Base-by-base conservation (phyloP, 2,888 invertebrate species). In the Lymantria dispar region DNA sequence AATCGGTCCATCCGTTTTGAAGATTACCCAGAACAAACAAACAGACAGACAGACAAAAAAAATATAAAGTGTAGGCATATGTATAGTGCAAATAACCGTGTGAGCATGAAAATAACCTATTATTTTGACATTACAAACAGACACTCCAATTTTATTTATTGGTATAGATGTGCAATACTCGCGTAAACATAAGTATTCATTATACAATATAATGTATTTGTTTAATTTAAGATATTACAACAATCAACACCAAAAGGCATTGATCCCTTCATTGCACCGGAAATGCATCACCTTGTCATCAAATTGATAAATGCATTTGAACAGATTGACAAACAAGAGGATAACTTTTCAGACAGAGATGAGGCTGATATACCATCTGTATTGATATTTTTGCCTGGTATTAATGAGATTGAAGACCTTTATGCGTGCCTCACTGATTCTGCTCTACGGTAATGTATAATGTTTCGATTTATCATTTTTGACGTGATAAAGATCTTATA, bases 301-400 rank as follows among this genome's bases (percentile, higher is more conserved):
- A 93, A 93, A 61, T 86, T 97, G 51, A 63, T 96, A 15, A 85
- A 91, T 50, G 88, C 93, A 1, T 94, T 96, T 67, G 95, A 96
- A 70, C 81, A 78, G 5, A 84, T 96, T 15, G 96, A 95, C 66
- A 75, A 74, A 43, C 62, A 75, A 7, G 93, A 93, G 51, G 87
- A 88, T 48, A 56, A 64, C 8, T 77, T 76, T 38, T 55, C 54
- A 0, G 76, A 86, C 44, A 68, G 73, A 36, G 61, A 62, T 0
- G 69, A 71, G 48, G 79, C 72, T 0, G 84, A 79, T 52, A 56
- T 88, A 54, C 76, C 95, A 0, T 95, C 97, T 1, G 96, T 98
- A 14, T 91, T 99, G 0, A 94, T 98, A 48, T 99, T 99, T 81
- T 80, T 99, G 59, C 98, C 98, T 0, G 98, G 98, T 43, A 94